Percentiles rank a stretch among this genome's conserved stretches.
phyloP scores from a whole-genome alignment of 2,113 vertebrate species.

The Vulpes vulpes region DNA sequence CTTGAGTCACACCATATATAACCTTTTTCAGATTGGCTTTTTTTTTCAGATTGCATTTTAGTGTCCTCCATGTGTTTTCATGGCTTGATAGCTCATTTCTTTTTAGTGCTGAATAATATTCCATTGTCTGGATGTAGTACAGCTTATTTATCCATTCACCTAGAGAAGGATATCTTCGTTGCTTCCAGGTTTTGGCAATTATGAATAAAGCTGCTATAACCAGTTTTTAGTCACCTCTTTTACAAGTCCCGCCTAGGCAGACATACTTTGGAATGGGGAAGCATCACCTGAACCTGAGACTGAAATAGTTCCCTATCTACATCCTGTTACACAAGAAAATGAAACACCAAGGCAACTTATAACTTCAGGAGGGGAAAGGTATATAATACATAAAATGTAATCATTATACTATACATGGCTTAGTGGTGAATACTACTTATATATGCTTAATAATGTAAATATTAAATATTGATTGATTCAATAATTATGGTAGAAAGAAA shows the following conservation, averaged over 20 bases:
- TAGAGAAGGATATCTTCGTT: background rate
- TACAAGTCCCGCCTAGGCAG: background rate
- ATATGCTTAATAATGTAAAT: background rate
- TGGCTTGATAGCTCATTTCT: background rate
- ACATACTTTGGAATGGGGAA: background rate
- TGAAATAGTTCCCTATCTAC: background rate
- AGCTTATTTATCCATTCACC: background rate
- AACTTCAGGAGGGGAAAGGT: background rate
- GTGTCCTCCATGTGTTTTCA: background rate
- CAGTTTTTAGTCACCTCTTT: slow-evolving; percentile 40
- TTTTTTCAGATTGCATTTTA: background rate
- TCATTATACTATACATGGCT: background rate
- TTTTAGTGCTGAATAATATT: background rate
- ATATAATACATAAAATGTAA: background rate
- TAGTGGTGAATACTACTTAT: background rate
- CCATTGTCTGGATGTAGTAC: background rate
- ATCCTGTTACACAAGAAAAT: background rate
- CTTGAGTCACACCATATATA: background rate
- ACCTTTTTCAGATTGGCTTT: background rate
- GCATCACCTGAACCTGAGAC: background rate
- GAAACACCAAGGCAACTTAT: background rate
- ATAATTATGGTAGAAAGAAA: background rate
- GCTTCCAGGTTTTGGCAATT: background rate
- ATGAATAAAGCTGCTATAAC: background rate
- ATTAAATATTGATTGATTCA: background rate